Evolutionary conservation across 2,113 vertebrate species (phyloP), one percentile per base, ranked within the genome.

Genomic region (Bos indicus): DNA sequence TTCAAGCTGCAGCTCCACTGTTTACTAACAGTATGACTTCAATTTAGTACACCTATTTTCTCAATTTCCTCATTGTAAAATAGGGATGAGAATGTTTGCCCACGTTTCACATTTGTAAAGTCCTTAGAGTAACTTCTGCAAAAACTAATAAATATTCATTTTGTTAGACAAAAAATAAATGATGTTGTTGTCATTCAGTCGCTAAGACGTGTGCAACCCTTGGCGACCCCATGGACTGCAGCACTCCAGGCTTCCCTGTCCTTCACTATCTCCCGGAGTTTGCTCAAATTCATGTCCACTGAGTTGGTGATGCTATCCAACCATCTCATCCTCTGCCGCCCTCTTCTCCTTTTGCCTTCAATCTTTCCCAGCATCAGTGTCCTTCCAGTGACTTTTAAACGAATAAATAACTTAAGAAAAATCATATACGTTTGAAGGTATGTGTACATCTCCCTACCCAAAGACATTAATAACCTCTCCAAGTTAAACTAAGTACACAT

Each of bases 101-200:
- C 46, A 88, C 19, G 23, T 56, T 67, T 91, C 93, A 77, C 57
- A 92, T 88, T 19, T 94, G n/a, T 91, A 67, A 98, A 91, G 48
- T 40, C 25, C 82, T 98, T 96, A 64, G 26, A 88, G 67, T 83
- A 90, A 40, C 17, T 89, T 40, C 5, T 86, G 13, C 5, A 95
- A 86, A 91, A 95, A 74, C 36, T 80, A 96, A 48, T 12, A 88
- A 3, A 56, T 28, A 87, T 43, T 67, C 17, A 52, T 88, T 88
- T 84, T 71, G 46, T 88, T 85, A 74, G 60, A 83, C 21, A 48
- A 91, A 54, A 90, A 93, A 84, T 46, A 88, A 96, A 43, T 43
- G 40, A 40, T 40, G n/a, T 40, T 54, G 54, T 54, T 21, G 67
- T 74, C 17, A 0, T 43, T 43, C 71, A 40, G 71, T 26, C 23